These are phyloP conservation scores for Lasiommata megera DNA, from an alignment of 2,888 invertebrate genomes.

Conservation along the genomic window DNA sequence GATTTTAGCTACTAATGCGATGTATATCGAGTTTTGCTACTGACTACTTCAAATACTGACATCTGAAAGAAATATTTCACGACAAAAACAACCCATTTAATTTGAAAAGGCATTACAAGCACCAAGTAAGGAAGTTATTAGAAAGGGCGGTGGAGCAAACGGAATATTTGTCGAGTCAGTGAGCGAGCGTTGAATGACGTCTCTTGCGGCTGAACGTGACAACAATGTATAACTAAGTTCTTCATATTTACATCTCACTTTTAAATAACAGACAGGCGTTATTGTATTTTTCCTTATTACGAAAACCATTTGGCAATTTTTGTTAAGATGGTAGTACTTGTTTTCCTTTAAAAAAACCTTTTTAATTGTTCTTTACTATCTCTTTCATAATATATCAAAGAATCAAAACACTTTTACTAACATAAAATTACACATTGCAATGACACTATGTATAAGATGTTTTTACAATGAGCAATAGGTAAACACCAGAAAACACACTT, in stretches of 20 bases:
- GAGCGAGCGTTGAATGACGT: background rate
- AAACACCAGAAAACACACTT: too few relatives aligned
- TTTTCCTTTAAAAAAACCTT: background rate
- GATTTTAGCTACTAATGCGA: too few relatives aligned
- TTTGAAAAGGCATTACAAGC: background rate
- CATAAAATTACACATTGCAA: too few relatives aligned
- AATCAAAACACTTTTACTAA: too few relatives aligned
- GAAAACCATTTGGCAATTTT: background rate
- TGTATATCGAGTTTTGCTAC: too few relatives aligned
- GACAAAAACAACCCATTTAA: background rate
- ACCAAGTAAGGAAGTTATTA: conserved; percentile 1
- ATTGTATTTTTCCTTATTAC: background rate
- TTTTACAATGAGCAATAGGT: too few relatives aligned
- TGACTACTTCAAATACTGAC: too few relatives aligned
- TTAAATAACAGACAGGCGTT: background rate
- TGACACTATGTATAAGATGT: too few relatives aligned
- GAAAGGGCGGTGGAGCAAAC: background rate
- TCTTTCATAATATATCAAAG: too few relatives aligned
- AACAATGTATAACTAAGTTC: conserved; percentile 7
- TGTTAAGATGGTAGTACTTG: background rate
- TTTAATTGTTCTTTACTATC: too few relatives aligned
- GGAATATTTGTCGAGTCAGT: conserved; percentile 10
- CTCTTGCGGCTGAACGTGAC: conserved; percentile 5
- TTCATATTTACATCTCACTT: conserved; percentile 11
- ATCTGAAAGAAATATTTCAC: too few relatives aligned